Evolutionary conservation across 2,888 invertebrate species (phyloP).

Genomic region (Acanthosepion esculentum): DNA sequence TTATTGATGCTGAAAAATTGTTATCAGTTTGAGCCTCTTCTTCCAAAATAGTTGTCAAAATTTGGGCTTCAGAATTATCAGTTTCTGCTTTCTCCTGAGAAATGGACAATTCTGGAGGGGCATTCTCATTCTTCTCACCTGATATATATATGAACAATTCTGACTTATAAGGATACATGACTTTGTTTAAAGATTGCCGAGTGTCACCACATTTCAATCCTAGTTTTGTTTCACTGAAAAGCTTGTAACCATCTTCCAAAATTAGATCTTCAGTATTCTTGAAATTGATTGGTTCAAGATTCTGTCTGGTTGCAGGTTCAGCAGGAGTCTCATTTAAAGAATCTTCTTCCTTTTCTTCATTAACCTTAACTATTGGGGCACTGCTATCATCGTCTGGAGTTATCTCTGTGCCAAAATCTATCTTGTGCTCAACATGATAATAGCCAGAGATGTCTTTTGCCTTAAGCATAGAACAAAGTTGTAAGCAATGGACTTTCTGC

Average conservation of each 20-base stretch:
- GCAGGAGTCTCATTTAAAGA: background rate
- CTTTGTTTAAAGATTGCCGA: background rate
- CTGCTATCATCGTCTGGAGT: background rate
- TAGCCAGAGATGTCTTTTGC: conserved; percentile 55
- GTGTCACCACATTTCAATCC: background rate
- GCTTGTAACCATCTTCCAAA: background rate
- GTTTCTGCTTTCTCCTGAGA: background rate
- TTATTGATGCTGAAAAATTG: background rate
- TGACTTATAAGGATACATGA: background rate
- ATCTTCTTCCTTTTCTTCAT: background rate
- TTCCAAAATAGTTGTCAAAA: too few species aligned
- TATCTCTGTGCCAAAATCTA: conserved; percentile 50
- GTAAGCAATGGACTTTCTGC: conserved; percentile 52
- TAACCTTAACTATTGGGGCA: background rate
- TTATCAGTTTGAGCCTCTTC: too few species aligned
- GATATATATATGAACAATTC: background rate
- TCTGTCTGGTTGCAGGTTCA: background rate
- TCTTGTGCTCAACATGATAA: conserved; percentile 56
- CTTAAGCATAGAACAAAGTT: conserved; percentile 56
- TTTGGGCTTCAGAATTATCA: too few species aligned
- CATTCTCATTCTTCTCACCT: background rate
- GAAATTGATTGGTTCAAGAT: background rate
- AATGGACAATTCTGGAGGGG: background rate
- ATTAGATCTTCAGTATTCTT: background rate
- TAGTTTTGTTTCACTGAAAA: background rate